Percentiles rank a stretch among this genome's conserved stretches.
Evolutionary conservation across 2,888 invertebrate species (phyloP).

Genomic region (Drosophila fungiperda): DNA sequence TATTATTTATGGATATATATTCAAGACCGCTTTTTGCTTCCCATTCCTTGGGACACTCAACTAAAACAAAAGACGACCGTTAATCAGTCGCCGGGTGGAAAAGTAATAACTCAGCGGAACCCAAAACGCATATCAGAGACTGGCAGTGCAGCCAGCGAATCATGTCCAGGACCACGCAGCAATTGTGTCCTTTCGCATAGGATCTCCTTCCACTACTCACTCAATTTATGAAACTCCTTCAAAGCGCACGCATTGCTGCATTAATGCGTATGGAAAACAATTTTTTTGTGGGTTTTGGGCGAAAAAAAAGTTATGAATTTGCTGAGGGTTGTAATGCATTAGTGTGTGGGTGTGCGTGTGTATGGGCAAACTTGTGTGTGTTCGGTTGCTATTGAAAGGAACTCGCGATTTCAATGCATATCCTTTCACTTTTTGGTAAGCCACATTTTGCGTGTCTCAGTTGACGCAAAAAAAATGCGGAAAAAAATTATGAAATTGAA

Average conservation of each 20-base stretch:
- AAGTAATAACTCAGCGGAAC: constrained; percentile 39
- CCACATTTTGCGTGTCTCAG: constrained; percentile 73
- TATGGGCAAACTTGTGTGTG: background rate
- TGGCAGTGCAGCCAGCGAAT: constrained; percentile 8
- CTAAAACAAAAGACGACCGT: constrained; percentile 52
- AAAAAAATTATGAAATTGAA: constrained; percentile 46
- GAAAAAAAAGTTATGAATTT: constrained; percentile 51
- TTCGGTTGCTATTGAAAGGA: constrained; percentile 56
- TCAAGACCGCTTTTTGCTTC: background rate
- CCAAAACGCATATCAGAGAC: constrained; percentile 37
- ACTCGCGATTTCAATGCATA: constrained; percentile 55
- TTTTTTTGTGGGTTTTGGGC: constrained; percentile 37
- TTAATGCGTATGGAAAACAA: constrained; percentile 70
- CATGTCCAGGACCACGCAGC: constrained; percentile 7
- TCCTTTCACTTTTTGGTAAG: constrained; percentile 68
- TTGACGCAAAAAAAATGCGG: constrained; percentile 52
- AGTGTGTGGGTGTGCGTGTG: constrained; percentile 8
- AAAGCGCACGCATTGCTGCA: constrained; percentile 66
- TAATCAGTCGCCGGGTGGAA: constrained; percentile 46
- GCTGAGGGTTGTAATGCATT: constrained; percentile 52
- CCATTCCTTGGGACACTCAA: constrained; percentile 7
- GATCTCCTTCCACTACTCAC: background rate
- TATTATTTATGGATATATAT: background rate
- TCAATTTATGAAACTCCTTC: constrained; percentile 1
- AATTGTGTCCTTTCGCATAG: constrained; percentile 9